These are phyloP conservation scores for Tapirus terrestris DNA, from an alignment of 2,113 vertebrate species.

Conservation along the genomic window DNA sequence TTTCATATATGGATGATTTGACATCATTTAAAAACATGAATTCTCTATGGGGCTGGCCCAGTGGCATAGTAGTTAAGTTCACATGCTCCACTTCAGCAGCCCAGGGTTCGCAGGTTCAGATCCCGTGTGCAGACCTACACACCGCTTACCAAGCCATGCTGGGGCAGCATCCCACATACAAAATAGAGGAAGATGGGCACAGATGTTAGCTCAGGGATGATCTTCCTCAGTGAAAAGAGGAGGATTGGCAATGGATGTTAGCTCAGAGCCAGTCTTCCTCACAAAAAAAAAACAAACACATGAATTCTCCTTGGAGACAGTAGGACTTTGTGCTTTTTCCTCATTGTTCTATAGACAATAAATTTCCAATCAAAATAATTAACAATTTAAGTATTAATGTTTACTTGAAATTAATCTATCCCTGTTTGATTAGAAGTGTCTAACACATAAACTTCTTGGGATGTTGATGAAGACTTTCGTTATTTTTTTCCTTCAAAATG, in stretches of 20 bases:
- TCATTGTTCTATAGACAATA: background rate
- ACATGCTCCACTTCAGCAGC: too few relatives aligned
- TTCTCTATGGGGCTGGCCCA: background rate
- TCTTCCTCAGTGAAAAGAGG: too few relatives aligned
- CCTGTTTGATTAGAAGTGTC: background rate
- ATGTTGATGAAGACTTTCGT: background rate
- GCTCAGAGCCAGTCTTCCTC: too few relatives aligned
- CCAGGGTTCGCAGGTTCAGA: too few relatives aligned
- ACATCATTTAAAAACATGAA: background rate
- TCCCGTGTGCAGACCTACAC: too few relatives aligned
- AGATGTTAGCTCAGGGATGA: too few relatives aligned
- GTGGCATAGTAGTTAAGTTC: too few relatives aligned
- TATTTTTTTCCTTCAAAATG: background rate
- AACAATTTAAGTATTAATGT: background rate
- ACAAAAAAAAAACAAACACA: too few relatives aligned
- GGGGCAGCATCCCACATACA: too few relatives aligned
- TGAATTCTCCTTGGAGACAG: background rate
- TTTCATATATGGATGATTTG: background rate
- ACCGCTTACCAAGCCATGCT: too few relatives aligned
- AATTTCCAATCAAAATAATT: background rate
- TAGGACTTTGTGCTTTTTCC: background rate
- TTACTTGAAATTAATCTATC: background rate
- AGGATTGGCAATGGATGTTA: too few relatives aligned
- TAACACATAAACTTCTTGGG: background rate
- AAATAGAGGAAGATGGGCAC: too few relatives aligned